A percentile compares a stretch with the other conserved stretches of the same genome.
phyloP scores from a whole-genome alignment of 2,888 invertebrate species.

The Euphydryas editha region DNA sequence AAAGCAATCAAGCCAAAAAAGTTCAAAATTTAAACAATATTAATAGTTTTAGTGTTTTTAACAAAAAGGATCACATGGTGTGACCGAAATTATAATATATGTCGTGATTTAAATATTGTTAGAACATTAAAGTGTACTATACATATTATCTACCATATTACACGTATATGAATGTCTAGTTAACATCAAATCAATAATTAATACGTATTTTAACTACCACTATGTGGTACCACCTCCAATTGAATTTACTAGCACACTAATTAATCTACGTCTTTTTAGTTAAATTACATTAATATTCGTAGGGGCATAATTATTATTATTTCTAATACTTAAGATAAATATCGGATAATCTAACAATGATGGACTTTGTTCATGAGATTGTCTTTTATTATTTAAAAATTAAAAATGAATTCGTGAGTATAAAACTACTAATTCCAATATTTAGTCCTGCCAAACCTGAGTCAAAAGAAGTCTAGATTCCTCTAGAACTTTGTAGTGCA shows the following conservation, averaged over 20 bases:
- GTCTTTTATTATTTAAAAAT: background rate
- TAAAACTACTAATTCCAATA: background rate
- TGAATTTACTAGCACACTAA: constrained; percentile 6
- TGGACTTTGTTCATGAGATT: background rate
- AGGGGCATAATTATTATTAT: background rate
- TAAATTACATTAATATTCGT: background rate
- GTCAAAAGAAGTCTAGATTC: too few relatives aligned
- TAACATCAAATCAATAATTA: background rate
- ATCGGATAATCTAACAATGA: background rate
- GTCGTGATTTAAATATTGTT: too few relatives aligned
- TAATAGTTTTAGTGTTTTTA: too few relatives aligned
- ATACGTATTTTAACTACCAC: constrained; percentile 14
- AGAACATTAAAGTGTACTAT: too few relatives aligned
- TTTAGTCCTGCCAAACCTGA: too few relatives aligned
- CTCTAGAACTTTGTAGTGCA: too few relatives aligned
- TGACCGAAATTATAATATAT: too few relatives aligned
- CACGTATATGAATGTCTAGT: background rate
- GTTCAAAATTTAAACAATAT: too few relatives aligned
- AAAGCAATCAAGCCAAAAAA: too few relatives aligned
- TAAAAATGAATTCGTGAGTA: background rate
- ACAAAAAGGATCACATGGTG: too few relatives aligned
- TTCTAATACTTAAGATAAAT: background rate
- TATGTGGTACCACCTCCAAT: constrained; percentile 22
- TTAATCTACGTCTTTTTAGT: background rate
- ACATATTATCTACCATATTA: too few relatives aligned